Evolutionary conservation across 1,140 invertebrate genomes (phyloP), one percentile per base, ranked within the genome.

Genomic region (Aphelinus atriplicis): DNA sequence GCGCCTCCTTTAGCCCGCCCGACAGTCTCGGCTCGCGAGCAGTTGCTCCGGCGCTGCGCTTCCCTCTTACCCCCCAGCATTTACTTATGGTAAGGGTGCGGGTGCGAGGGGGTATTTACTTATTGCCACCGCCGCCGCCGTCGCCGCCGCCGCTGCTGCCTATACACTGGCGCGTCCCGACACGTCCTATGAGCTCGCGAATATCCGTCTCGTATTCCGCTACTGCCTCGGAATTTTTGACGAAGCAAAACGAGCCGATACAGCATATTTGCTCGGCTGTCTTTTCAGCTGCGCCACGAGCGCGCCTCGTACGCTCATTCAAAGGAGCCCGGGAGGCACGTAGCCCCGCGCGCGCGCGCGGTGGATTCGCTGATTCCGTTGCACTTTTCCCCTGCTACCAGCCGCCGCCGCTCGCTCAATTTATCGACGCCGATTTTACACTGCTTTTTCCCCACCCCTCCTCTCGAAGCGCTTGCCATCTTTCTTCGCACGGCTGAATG

Each of bases 71-170:
- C 57, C 57, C 45, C 42, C 46, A 0, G 26, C 51, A 55, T 73
- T 67, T 66, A 67, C 64, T 67, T 73, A 51, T 50, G 55, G 61
- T 50, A 57, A 64, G 9, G 53, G 7, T 50, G 3, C 51, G 51
- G 26, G 45, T 10, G 1, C 63, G 7, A 53, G 2, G 7, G 53
- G 48, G 55, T 7, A 65, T 65, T 65, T 64, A 65, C 48, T 55
- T 55, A 71, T 71, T 55, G 48, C 7, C 57, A 53, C 51, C 51
- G 4, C 51, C 51, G 51, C 51, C 51, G 9, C 51, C 51, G 9
- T 71, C 47, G 48, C 7, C 57, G 46, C 51, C 51, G 4, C 51
- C 51, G 51, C 51, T 9, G 9, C 51, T 53, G 51, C 51, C 4
- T 53, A 53, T 9, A 53, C 51, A 4, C 51, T 53, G 4, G 51